These are phyloP conservation scores for Paramormyrops kingsleyae DNA, from an alignment of 2,113 vertebrate species.

Conservation along the genomic window DNA sequence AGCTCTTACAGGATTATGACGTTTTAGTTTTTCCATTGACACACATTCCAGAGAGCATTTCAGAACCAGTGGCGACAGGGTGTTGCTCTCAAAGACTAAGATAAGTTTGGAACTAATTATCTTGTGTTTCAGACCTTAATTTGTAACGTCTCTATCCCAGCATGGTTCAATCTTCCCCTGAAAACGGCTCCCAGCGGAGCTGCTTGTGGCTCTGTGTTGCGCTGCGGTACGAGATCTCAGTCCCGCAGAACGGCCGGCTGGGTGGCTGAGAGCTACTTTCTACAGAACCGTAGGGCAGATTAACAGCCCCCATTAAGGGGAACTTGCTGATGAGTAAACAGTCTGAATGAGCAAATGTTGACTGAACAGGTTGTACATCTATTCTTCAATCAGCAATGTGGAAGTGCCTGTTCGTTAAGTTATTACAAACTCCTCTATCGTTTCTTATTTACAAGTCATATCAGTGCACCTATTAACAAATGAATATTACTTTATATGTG, in stretches of 20 bases:
- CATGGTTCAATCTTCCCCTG: neutral
- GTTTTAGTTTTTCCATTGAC: neutral
- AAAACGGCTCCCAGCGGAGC: neutral
- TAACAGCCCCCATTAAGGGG: neutral
- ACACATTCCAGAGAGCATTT: slow-evolving; percentile 1
- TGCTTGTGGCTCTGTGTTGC: too few relatives aligned
- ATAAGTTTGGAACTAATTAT: slow-evolving; percentile 16
- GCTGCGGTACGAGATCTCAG: neutral
- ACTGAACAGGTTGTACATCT: neutral
- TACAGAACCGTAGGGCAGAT: neutral
- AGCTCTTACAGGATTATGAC: neutral
- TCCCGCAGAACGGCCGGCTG: neutral
- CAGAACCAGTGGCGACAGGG: neutral
- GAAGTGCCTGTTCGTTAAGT: neutral
- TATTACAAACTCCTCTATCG: neutral
- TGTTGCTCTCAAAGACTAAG: slow-evolving; percentile 5
- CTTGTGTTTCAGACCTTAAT: slow-evolving; percentile 11
- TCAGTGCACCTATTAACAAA: neutral
- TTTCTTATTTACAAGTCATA: neutral
- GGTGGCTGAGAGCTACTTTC: neutral
- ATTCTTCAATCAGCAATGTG: neutral
- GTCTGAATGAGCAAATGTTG: slow-evolving; percentile 9
- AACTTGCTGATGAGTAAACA: slow-evolving; percentile 7
- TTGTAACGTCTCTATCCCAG: neutral
- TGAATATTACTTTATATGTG: neutral